A percentile compares a stretch with the other conserved stretches of the same genome.
Evolutionary conservation across 2,797 vertebrate genomes (phyloP).

Genomic region (Lerista edwardsae): DNA sequence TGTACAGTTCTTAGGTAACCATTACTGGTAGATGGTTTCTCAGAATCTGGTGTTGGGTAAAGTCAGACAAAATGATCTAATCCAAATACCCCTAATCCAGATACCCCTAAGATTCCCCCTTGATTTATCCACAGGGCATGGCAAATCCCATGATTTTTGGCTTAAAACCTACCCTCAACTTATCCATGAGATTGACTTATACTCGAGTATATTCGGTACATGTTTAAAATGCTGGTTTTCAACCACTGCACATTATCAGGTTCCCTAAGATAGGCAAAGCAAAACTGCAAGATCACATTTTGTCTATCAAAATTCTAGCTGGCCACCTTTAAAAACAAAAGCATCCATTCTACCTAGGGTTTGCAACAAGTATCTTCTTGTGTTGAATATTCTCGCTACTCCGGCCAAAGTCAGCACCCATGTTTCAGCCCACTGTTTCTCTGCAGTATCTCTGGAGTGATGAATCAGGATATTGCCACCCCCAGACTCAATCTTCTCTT

Average conservation of each 20-base stretch:
- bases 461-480: constrained; percentile 99
- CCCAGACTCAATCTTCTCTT: constrained; percentile 98
- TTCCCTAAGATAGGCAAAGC: not conserved
- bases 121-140: too few relatives aligned
- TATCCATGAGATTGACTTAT: too few relatives aligned
- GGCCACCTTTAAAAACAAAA: not conserved
- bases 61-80: too few relatives aligned
- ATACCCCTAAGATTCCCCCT: too few relatives aligned
- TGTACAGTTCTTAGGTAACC: too few relatives aligned
- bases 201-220: too few relatives aligned
- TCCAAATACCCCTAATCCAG: too few relatives aligned
- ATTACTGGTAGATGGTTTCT: too few relatives aligned
- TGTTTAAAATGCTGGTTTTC: not conserved
- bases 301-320: not conserved
- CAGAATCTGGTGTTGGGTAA: too few relatives aligned
- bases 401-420: constrained; percentile 97
- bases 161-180: too few relatives aligned
- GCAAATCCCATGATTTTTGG: too few relatives aligned
- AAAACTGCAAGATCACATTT: not conserved
- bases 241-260: not conserved
- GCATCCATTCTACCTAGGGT: constrained; percentile 84
- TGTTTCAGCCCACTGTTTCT: constrained; percentile 99
- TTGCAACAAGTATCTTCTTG: constrained; percentile 92
- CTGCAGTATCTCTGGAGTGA: constrained; percentile 97
- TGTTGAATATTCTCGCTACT: constrained; percentile 98